A percentile compares a stretch with the other conserved stretches of the same genome.
These are phyloP conservation scores for Vicugna pacos DNA, from an alignment of 2,113 vertebrate species.

Conservation along the genomic window DNA sequence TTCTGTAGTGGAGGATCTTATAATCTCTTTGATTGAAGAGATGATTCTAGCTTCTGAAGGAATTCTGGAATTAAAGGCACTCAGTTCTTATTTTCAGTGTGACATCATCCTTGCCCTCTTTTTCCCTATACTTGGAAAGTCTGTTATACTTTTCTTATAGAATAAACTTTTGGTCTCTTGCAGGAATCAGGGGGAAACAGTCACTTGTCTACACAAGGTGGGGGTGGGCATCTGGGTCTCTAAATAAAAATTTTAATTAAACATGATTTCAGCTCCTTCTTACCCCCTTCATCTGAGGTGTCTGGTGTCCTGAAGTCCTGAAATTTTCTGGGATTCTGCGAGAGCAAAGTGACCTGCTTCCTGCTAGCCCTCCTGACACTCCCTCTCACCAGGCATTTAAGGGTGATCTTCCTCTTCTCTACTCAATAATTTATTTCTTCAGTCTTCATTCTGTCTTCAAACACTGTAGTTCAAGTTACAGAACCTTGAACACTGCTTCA, in stretches of 20 bases:
- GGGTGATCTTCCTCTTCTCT: background rate
- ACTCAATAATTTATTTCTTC: background rate
- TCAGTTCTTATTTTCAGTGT: background rate
- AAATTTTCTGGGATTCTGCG: background rate
- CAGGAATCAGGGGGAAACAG: background rate
- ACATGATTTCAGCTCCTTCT: background rate
- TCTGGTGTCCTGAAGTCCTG: background rate
- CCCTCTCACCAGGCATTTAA: background rate
- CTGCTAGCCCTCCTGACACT: background rate
- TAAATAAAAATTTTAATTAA: constrained; percentile 2
- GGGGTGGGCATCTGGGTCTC: background rate
- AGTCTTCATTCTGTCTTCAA: background rate
- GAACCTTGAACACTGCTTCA: background rate
- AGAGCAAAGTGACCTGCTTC: background rate
- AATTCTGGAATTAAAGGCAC: background rate
- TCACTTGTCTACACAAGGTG: background rate
- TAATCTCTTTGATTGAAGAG: background rate
- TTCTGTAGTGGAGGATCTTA: background rate
- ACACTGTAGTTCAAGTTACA: background rate
- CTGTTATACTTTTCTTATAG: background rate
- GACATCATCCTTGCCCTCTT: background rate
- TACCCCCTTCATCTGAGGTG: background rate
- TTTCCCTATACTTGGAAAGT: background rate
- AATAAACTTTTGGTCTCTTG: background rate
- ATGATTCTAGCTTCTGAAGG: background rate